Percentiles rank a stretch among this genome's conserved stretches.
These are phyloP conservation scores for Arenaria interpres DNA, from an alignment of 2,113 vertebrate genomes.

Conservation along the genomic window DNA sequence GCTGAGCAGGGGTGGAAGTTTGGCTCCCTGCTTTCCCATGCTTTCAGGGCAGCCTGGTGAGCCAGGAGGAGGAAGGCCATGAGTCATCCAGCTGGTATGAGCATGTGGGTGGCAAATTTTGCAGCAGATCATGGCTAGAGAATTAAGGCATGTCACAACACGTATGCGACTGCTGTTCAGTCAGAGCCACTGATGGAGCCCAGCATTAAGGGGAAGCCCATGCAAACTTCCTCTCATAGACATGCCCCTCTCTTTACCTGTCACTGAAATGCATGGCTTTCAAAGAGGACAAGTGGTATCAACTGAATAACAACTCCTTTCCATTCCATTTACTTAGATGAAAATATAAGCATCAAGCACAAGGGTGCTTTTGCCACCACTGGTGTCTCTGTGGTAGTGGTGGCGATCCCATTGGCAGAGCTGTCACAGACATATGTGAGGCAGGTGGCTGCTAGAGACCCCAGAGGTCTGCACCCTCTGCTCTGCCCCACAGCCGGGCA, in stretches of 20 bases:
- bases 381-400: rapidly evolving
- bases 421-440: neutral
- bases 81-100: neutral
- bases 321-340: neutral
- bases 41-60: neutral
- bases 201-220: neutral
- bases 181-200: neutral
- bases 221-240: neutral
- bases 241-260: neutral
- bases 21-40: neutral
- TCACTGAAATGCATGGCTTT: neutral
- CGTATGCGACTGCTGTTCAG: neutral
- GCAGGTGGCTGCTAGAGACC: neutral
- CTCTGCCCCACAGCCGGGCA: neutral
- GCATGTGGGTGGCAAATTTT: neutral
- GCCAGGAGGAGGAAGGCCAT: neutral
- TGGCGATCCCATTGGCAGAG: neutral
- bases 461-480: neutral
- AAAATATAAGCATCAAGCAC: neutral
- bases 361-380: neutral
- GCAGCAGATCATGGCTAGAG: neutral
- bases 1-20: neutral
- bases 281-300: neutral
- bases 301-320: neutral
- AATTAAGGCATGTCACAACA: neutral